Base-by-base conservation (phyloP, 1,140 invertebrate species). In the Achatina immaculata region DNA sequence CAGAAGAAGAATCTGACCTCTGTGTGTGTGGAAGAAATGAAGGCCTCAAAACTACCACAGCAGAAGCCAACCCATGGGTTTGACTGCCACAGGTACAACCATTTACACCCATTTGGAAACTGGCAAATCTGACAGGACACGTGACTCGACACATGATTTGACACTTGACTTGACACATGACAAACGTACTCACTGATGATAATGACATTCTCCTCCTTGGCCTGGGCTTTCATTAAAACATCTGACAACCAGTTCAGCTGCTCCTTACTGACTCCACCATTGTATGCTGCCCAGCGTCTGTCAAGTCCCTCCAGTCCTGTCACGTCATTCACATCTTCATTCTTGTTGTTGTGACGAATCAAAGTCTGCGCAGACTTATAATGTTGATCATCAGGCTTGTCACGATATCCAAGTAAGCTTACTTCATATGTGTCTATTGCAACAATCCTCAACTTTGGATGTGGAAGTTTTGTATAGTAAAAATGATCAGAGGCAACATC, bases 351-450 rank as follows among this genome's bases (percentile, higher is more conserved):
- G 43, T 65, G n/a, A 55, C 42, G 84, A 72, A 82, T 90, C 76
- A 4, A 68, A 6, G 34, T 45, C 58, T 68, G 76, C 4, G 76
- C 76, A 80, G 80, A 72, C 85, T 55, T 51, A 45, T 83, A 91
- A 80, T 84, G 76, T 83, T 66, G 28, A 62, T 83, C 83, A 28
- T 84, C 71, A 14, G 77, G 81, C 21, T 69, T 55, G 38, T 84
- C 80, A 4, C 78, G 62, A 65, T 87, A 82, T 11, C 90, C 90
- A n/a, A 91, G 77, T 21, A 89, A 82, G 77, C 86, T 88, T 19
- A 90, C 83, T 38, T 91, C 90, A 83, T 90, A 92, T 72, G 85
- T 88, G 76, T 92, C 90, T 9, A 92, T 77, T 28, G 84, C 86
- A n/a, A 91, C 85, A 14, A 90, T 43, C 82, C 86, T 86, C 7